These are phyloP conservation scores for Cephalopachus bancanus DNA, from an alignment of 2,797 vertebrate species.

Conservation along the genomic window DNA sequence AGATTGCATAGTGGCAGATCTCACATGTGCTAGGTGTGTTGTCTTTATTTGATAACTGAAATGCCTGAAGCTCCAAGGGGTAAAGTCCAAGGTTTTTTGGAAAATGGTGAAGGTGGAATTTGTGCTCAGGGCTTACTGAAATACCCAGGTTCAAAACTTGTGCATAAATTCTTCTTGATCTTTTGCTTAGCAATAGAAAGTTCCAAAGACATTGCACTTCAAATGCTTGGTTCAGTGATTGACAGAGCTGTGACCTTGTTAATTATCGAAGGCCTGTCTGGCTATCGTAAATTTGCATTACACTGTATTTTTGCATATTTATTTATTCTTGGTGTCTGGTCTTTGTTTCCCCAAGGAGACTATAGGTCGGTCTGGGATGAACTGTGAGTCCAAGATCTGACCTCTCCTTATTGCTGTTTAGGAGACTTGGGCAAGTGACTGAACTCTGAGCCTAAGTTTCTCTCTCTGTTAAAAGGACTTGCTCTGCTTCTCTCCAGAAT, in stretches of 20 bases:
- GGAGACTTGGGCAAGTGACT: neutral
- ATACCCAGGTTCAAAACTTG: neutral
- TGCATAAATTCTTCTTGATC: neutral
- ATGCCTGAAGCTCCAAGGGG: neutral
- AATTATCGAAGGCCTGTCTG: neutral
- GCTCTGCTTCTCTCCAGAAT: neutral
- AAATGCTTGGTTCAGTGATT: neutral
- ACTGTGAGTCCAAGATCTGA: neutral
- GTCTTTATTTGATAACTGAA: too few relatives aligned
- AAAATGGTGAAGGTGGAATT: neutral
- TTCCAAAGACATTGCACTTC: neutral
- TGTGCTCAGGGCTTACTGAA: neutral
- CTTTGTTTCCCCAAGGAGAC: neutral
- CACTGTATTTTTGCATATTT: neutral
- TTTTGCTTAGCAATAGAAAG: neutral
- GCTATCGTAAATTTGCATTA: neutral
- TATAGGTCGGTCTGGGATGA: neutral
- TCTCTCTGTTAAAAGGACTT: neutral
- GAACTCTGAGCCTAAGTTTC: neutral
- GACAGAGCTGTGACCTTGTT: neutral
- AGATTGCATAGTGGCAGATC: accelerated
- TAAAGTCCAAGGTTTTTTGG: neutral
- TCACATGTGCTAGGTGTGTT: neutral
- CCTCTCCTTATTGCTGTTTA: neutral
- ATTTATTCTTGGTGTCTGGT: neutral